Evolutionary conservation across 2,888 invertebrate species (phyloP).

Genomic region (Mellilla xanthometata): DNA sequence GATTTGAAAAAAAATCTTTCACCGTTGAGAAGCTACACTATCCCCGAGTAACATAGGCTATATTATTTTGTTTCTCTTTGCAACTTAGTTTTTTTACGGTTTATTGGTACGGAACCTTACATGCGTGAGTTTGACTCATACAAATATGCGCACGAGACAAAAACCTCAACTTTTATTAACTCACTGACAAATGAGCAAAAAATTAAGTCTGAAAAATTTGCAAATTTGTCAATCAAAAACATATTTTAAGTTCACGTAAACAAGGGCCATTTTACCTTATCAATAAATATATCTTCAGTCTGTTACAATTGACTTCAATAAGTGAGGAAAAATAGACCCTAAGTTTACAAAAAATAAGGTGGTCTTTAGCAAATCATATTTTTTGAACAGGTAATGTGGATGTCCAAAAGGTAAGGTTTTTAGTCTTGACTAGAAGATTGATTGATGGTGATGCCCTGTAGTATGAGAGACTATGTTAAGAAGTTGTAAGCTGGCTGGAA

Average conservation of each 20-base stretch:
- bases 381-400: background rate
- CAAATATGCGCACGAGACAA: slow-evolving; percentile 5
- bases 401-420: slow-evolving; percentile 13
- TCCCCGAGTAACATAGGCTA: too few species aligned
- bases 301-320: background rate
- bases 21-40: too few species aligned
- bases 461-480: slow-evolving; percentile 2
- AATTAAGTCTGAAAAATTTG: background rate
- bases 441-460: slow-evolving; percentile 19
- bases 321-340: background rate
- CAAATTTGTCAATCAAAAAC: background rate
- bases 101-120: too few species aligned
- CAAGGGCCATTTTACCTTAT: background rate
- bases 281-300: background rate
- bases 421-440: slow-evolving; percentile 17
- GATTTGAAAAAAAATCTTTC: too few species aligned
- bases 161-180: slow-evolving; percentile 18
- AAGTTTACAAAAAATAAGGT: background rate
- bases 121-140: too few species aligned
- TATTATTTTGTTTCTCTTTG: too few species aligned
- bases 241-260: background rate
- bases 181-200: slow-evolving; percentile 4
- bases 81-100: too few species aligned
- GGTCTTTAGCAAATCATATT: background rate
- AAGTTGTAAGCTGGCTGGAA: too few species aligned